Evolutionary conservation across 1,140 invertebrate species (phyloP).

Genomic region (Fopius arisanus): DNA sequence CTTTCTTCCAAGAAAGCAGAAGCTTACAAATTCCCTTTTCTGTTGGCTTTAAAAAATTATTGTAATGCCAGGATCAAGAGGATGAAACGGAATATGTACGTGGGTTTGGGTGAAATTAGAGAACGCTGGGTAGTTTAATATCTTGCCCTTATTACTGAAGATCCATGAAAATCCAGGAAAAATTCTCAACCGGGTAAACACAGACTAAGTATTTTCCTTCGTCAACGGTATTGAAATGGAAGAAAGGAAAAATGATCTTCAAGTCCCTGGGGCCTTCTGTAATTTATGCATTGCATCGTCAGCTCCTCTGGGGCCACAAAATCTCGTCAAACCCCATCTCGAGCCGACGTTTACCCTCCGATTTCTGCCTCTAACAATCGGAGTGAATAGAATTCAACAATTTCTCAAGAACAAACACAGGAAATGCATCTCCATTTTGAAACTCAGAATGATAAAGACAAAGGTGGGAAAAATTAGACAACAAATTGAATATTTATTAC

Average conservation of each 20-base stretch:
- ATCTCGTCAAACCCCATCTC: background rate
- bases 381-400: background rate
- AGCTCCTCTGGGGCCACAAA: background rate
- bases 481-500: too few species aligned
- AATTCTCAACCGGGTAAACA: background rate
- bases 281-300: background rate
- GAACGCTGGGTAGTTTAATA: too few species aligned
- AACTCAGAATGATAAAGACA: too few species aligned
- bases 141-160: too few species aligned
- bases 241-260: background rate
- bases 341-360: background rate
- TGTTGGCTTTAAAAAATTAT: background rate
- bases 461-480: too few species aligned
- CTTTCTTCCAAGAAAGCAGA: background rate
- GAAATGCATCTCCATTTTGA: too few species aligned
- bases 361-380: background rate
- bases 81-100: too few species aligned
- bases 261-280: background rate
- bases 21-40: background rate
- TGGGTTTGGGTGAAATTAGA: too few species aligned
- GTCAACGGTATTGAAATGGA: background rate
- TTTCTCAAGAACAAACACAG: too few species aligned
- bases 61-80: background rate
- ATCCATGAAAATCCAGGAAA: background rate
- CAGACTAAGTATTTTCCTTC: background rate